Evolutionary conservation across 2,113 vertebrate genomes (phyloP).

Genomic region (Protomyctophum bolini): DNA sequence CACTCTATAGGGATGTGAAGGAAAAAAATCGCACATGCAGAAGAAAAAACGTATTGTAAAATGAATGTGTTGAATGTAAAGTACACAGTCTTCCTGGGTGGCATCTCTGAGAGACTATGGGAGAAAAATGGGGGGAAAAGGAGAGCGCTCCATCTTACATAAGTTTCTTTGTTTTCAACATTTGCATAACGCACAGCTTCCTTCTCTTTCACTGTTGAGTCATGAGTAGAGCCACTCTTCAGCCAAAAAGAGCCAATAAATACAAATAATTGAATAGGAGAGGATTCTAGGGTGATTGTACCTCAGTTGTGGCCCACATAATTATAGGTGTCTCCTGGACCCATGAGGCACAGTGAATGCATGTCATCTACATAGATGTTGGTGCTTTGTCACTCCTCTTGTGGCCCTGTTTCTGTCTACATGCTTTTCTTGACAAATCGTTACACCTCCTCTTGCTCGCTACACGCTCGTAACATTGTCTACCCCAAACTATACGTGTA

Average conservation of each 20-base stretch:
- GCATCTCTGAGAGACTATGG: conserved; percentile 15
- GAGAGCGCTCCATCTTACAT: background rate
- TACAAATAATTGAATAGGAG: too few species aligned
- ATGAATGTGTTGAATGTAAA: conserved; percentile 62
- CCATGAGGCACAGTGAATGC: too few species aligned
- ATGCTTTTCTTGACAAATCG: background rate
- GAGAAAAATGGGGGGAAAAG: background rate
- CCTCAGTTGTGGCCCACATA: too few species aligned
- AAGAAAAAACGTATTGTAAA: conserved; percentile 35
- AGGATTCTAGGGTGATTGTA: too few species aligned
- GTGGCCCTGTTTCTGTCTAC: background rate
- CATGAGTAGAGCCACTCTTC: background rate
- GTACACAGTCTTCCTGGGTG: conserved; percentile 56
- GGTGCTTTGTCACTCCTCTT: too few species aligned
- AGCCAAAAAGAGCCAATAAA: too few species aligned
- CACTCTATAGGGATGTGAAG: conserved; percentile 6
- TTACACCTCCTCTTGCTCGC: background rate
- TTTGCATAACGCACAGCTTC: background rate
- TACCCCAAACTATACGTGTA: background rate
- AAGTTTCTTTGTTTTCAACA: background rate
- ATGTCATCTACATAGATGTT: too few species aligned
- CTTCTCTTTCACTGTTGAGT: background rate
- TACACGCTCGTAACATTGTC: background rate
- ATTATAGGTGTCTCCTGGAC: too few species aligned
- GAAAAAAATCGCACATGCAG: background rate